Base-by-base conservation (phyloP, 2,113 vertebrate genomes). In the Hemiscyllium ocellatum region DNA sequence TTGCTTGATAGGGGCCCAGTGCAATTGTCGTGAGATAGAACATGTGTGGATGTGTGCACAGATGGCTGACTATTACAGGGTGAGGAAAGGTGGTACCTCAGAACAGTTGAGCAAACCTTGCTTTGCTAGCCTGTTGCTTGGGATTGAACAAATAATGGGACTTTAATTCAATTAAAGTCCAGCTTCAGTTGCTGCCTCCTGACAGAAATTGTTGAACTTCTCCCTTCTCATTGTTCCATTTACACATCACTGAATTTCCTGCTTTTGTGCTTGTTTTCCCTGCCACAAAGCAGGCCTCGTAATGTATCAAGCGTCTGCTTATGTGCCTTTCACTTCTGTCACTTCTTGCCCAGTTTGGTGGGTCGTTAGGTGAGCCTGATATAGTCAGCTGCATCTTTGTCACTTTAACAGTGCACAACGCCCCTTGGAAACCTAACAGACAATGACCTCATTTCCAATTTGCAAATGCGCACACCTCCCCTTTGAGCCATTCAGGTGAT, bases 131-230 rank as follows among this genome's bases (percentile, higher is more conserved):
- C 98, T 98, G 98, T 98, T 98, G 98, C 98, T 98, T 97, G 97
- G 97, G 98, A 98, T 98, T 98, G 98, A 97, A 97, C 98, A 98
- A 99, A 99, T 99, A 99, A 99, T 98, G 98, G 98, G 98, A 98
- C 98, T 99, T 99, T 99, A 99, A 99, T 99, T 99, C 98, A 99
- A 99, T 99, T 99, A 99, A 98, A 98, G 98, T 97, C 98, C 97
- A 98, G 98, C 98, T 98, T 98, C 98, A 98, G 98, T 97, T 97
- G 97, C 98, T 97, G 98, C 98, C 98, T 98, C 98, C 98, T 98
- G 97, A 98, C 98, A 98, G 98, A 98, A 98, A 98, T 98, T 97
- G 98, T 98, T 98, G 98, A 98, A 98, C 98, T 98, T 98, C 98
- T 98, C 97, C 96, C 85, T 97, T 97, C 97, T 97, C 97, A 97